Percentiles rank a stretch among this genome's conserved stretches.
phyloP scores from a whole-genome alignment of 2,888 invertebrate genomes.

The Drymonia ruficornis region DNA sequence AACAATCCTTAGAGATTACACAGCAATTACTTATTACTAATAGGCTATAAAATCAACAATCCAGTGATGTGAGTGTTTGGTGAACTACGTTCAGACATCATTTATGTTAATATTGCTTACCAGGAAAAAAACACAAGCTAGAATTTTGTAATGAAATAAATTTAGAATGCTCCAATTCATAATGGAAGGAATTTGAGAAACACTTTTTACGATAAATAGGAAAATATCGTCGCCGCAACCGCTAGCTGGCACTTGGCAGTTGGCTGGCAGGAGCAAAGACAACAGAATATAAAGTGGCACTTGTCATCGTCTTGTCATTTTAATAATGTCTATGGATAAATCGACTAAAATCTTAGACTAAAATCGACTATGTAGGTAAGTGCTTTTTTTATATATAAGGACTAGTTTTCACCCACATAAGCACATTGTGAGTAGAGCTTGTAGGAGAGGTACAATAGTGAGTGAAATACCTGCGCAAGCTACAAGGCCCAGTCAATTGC shows the following conservation, averaged over 20 bases:
- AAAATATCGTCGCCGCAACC: conserved; percentile 44
- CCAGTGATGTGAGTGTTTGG: conserved; percentile 40
- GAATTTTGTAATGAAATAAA: conserved; percentile 58
- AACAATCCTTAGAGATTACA: conserved; percentile 57
- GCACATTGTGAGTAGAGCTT: no score
- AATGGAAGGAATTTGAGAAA: conserved; percentile 31
- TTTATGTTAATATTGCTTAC: conserved; percentile 52
- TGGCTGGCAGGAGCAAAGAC: conserved; percentile 15
- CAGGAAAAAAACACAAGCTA: conserved; percentile 62
- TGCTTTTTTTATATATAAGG: no score
- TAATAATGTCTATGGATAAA: no score
- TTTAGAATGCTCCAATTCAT: conserved; percentile 56
- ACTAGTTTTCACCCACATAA: no score
- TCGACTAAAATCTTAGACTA: no score
- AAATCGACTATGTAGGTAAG: no score
- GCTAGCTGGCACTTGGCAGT: conserved; percentile 38
- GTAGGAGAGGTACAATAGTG: no score
- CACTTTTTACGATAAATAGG: conserved; percentile 32
- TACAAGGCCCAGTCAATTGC: no score
- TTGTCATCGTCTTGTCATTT: no score
- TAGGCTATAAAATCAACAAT: conserved; percentile 71
- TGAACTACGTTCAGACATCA: conserved; percentile 26
- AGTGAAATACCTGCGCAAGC: no score
- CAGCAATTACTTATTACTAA: conserved; percentile 65
- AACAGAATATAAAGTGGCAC: neutral